Evolutionary conservation across 2,113 vertebrate species (phyloP), one percentile per base, ranked within the genome.

Genomic region (Corythaixoides concolor): DNA sequence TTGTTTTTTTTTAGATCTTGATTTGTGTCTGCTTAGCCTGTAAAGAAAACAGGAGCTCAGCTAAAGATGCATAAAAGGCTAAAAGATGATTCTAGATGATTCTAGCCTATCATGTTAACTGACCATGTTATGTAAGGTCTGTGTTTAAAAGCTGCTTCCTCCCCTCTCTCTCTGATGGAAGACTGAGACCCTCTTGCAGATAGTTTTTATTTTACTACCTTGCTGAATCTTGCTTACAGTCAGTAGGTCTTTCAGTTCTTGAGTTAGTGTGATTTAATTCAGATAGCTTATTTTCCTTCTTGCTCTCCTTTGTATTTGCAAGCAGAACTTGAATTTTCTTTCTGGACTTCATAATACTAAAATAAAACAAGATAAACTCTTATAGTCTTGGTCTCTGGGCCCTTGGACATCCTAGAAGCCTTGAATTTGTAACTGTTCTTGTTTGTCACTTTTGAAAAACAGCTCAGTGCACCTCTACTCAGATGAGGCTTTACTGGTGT

Each of bases 151-250:
- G 5, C 24, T 67, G 4, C 12, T 55, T 93, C 15, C 6, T 74
- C 8, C 18, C 27, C 4, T 35, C 3, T 59, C 28, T 12, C 0
- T 56, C 35, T 88, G 20, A 33, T 0, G 0, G 19, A 52, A 62
- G 67, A 55, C 15, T 37, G 39, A 39, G 33, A 85, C 22, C 10
- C 6, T 55, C n/a, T 58, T 80, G 55, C 35, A 41, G 13, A 8
- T 41, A 11, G 17, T 28, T 90, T 41, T 94, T 75, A 12, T 66
- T 93, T 41, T 21, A 35, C 19, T 56, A 49, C 30, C 8, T 73
- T 88, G 23, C 24, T 82, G 30, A 72, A 18, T 83, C 39, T 83
- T 69, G 6, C 27, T 32, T 52, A 23, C 3, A 22, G 4, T 19
- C 17, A 47, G 20, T 49, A 32, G 10, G 3, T 75, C 17, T 77